These are phyloP conservation scores for Latrodectus elegans DNA, from an alignment of 2,888 invertebrate genomes.

Conservation along the genomic window DNA sequence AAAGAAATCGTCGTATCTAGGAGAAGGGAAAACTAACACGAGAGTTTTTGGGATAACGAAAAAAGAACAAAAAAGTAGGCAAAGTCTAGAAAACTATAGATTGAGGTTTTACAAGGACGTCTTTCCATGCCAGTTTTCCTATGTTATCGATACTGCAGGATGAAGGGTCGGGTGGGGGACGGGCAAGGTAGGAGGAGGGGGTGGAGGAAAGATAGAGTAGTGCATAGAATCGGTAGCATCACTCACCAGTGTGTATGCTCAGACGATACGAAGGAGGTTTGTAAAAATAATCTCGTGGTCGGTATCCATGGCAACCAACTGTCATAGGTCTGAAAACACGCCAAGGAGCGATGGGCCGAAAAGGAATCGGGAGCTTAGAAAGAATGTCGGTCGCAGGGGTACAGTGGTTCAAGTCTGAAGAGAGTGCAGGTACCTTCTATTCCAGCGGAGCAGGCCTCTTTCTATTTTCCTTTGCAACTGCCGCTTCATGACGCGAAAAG, in stretches of 20 bases:
- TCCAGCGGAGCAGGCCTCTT: too few relatives aligned
- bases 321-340: conserved; percentile 49
- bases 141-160: conserved; percentile 40
- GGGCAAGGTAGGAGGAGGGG: neutral
- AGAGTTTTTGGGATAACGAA: neutral
- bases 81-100: conserved; percentile 1
- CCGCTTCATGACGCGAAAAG: too few relatives aligned
- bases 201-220: conserved; percentile 1
- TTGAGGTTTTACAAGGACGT: conserved; percentile 17
- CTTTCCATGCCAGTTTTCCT: neutral
- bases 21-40: neutral
- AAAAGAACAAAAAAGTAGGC: neutral
- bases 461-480: too few relatives aligned
- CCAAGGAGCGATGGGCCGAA: conserved; percentile 46
- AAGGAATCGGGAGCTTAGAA: conserved; percentile 23
- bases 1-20: neutral
- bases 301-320: conserved; percentile 39
- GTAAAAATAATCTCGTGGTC: conserved; percentile 54
- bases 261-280: conserved; percentile 40
- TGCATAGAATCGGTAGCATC: conserved; percentile 24
- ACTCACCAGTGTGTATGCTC: conserved; percentile 30
- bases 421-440: neutral
- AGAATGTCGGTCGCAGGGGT: neutral
- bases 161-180: conserved; percentile 1
- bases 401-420: neutral